A percentile compares a stretch with the other conserved stretches of the same genome.
These are phyloP conservation scores for Eospalax fontanierii DNA, from an alignment of 2,797 vertebrate genomes.

Conservation along the genomic window DNA sequence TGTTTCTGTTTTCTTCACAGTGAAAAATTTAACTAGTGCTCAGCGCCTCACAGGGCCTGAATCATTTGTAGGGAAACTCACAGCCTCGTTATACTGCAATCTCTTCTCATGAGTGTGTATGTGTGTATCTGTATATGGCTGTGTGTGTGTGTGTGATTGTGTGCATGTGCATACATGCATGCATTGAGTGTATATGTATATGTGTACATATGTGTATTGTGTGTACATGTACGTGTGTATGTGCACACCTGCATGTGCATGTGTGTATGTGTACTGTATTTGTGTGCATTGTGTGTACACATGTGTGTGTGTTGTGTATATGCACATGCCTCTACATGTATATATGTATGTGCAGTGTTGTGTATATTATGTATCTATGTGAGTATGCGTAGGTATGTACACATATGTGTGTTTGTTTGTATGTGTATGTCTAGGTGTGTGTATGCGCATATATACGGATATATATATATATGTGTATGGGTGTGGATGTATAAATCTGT, in stretches of 20 bases:
- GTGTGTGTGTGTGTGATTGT: too few species aligned
- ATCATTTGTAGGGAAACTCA: neutral
- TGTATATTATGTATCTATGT: neutral
- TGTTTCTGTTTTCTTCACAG: neutral
- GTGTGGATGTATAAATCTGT: too few species aligned
- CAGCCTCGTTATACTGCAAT: neutral
- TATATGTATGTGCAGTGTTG: neutral
- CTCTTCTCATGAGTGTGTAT: neutral
- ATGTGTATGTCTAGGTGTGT: neutral
- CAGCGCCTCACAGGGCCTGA: neutral
- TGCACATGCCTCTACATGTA: too few species aligned
- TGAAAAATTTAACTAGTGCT: neutral
- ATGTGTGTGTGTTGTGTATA: neutral
- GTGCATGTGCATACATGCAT: too few species aligned
- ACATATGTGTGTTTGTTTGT: neutral
- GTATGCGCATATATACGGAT: neutral
- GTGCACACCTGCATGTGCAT: neutral
- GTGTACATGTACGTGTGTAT: neutral
- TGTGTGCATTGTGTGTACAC: neutral
- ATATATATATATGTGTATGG: neutral
- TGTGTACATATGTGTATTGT: too few species aligned
- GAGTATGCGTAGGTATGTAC: neutral
- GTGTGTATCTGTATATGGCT: too few species aligned
- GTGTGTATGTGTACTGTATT: neutral
- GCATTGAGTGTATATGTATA: too few species aligned